phyloP scores from a whole-genome alignment of 2,797 vertebrate species.

The Hyperoplus lanceolatus region DNA sequence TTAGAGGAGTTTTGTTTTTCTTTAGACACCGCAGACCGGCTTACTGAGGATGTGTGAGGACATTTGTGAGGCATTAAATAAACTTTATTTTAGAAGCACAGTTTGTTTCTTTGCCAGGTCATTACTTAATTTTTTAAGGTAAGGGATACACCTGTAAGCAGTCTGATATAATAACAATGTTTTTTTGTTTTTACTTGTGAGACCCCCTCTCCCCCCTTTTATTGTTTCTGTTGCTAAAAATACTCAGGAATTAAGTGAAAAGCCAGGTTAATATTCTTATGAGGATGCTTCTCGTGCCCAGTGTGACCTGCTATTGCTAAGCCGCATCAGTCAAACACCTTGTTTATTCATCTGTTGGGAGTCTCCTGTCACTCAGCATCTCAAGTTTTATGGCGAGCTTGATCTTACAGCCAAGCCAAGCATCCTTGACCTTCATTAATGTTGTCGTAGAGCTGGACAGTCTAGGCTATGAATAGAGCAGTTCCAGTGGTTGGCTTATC shows the following conservation, averaged over 20 bases:
- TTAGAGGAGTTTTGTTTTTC: not conserved
- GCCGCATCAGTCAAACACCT: slow-evolving; percentile 26
- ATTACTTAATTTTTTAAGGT: slow-evolving; percentile 1
- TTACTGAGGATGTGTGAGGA: slow-evolving; percentile 3
- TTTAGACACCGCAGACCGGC: not conserved
- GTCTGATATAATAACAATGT: slow-evolving; percentile 13
- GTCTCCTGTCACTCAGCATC: slow-evolving; percentile 36
- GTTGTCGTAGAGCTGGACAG: not conserved
- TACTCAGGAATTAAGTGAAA: slow-evolving; percentile 23
- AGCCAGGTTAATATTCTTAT: slow-evolving; percentile 32
- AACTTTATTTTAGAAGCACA: not conserved
- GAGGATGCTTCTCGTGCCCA: slow-evolving; percentile 1
- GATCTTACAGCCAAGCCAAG: slow-evolving; percentile 30
- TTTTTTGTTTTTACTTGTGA: slow-evolving; percentile 19
- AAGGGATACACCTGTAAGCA: not conserved
- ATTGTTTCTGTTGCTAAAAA: slow-evolving; percentile 41
- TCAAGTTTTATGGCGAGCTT: slow-evolving; percentile 40
- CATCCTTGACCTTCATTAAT: slow-evolving; percentile 41
- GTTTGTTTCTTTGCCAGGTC: not conserved
- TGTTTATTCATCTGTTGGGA: slow-evolving; percentile 42
- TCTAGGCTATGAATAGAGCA: slow-evolving; percentile 51
- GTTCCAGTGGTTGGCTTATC: slow-evolving; percentile 39
- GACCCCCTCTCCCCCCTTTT: not conserved
- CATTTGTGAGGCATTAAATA: not conserved
- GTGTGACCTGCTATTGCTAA: slow-evolving; percentile 34